Percentiles rank a stretch among this genome's conserved stretches.
phyloP scores from a whole-genome alignment of 2,888 invertebrate genomes.

The Dendrolimus pini region DNA sequence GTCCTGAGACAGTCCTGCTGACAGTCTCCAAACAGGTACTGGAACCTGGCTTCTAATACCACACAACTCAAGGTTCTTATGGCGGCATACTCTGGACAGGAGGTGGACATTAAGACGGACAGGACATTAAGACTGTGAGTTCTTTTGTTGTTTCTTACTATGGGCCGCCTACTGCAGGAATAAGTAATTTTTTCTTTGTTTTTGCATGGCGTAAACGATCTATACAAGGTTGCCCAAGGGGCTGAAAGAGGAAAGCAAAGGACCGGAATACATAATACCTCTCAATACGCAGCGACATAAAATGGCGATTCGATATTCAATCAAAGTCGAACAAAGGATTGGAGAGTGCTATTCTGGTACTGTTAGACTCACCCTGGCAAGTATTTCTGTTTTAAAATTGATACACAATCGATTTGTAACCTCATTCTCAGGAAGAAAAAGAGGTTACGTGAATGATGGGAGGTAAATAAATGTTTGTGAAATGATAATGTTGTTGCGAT shows the following conservation, averaged over 20 bases:
- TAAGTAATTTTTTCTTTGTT: too few relatives aligned
- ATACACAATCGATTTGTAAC: not conserved
- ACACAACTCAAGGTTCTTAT: not conserved
- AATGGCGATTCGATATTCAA: conserved; percentile 50
- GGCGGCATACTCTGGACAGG: not conserved
- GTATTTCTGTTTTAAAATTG: not conserved
- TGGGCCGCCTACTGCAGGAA: not conserved
- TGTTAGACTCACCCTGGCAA: not conserved
- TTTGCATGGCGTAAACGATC: too few relatives aligned
- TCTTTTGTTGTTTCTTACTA: not conserved
- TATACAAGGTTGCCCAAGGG: too few relatives aligned
- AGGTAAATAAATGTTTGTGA: too few relatives aligned
- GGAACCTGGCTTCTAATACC: not conserved
- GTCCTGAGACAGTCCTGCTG: not conserved
- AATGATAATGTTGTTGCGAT: conserved; percentile 28
- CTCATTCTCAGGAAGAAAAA: not conserved
- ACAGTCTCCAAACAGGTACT: not conserved
- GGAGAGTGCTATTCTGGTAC: conserved; percentile 9
- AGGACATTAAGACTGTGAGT: not conserved
- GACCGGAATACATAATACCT: too few relatives aligned
- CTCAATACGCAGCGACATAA: too few relatives aligned
- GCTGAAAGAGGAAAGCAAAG: too few relatives aligned
- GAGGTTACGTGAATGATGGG: too few relatives aligned
- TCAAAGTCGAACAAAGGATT: conserved; percentile 52
- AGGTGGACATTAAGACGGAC: not conserved